Evolutionary conservation across 2,113 vertebrate genomes (phyloP), one percentile per base, ranked within the genome.

Genomic region (Anhinga rufa): DNA sequence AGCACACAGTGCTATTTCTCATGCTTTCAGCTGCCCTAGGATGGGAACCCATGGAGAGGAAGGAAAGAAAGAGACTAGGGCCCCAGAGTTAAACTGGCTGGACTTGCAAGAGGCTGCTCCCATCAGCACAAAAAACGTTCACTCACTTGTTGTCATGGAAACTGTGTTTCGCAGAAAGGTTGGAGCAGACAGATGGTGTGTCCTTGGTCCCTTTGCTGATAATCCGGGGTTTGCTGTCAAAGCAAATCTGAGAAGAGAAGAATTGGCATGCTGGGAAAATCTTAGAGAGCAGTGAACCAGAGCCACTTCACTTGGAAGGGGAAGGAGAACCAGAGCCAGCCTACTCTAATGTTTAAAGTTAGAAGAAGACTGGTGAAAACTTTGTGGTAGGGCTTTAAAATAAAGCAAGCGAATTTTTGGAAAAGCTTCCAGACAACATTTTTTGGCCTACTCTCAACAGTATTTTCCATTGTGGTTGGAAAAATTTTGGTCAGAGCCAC

Each of bases 141-240:
- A 97, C 99, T 98, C 96, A 99, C 99, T 99, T 99, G 96, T 99
- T 99, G 93, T 98, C 98, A 90, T 99, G 98, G 88, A 99, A 99
- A 87, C 94, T 97, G 97, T 99, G 99, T 95, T 96, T 98, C 70
- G 97, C 98, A 40, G 98, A 96, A 88, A 97, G 88, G 95, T 99
- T 99, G 74, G 99, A 99, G 97, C 99, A 99, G 96, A 98, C 90
- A 44, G 98, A 91, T 9, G 95, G 98, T n/a, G 98, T 98, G 70
- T 99, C 98, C 97, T 98, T 98, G 96, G 97, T 98, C 97, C 98
- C 98, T 94, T 98, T 98, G 97, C 99, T 99, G 98, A 99, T 99
- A 96, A 99, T 98, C 93, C 98, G 97, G 48, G 99, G 99, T 97
- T 99, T 99, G 94, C 98, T 97, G 97, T 99, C 99, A 93, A 98